Base-by-base conservation (phyloP, 1,140 invertebrate species). In the Anthonomus grandis region DNA sequence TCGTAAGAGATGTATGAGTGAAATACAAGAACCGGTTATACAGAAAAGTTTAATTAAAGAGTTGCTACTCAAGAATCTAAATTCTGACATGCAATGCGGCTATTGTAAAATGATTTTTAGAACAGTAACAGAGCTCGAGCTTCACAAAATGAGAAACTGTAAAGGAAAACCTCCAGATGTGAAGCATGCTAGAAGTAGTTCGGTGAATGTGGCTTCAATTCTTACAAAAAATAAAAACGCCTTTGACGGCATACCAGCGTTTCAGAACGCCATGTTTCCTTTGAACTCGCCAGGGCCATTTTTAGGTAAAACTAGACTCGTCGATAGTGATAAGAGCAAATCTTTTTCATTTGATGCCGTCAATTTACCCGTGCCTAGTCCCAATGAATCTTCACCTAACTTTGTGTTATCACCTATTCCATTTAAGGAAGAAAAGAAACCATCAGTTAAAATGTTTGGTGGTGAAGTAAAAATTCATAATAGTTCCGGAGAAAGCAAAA, bases 211-310 rank as follows among this genome's bases (percentile, higher is more conserved):
- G 0, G 72, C 72, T 10, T 72, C 71, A 1, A 72, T 74, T 22
- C 56, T 74, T 12, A 74, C 72, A 1, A 70, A 74, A 52, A 74
- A 74, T 38, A 73, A 73, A 36, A 71, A 73, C 44, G 68, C 70
- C 15, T 72, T 72, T 51, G 69, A 74, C 44, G 68, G 55, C 17
- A 71, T 71, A 10, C 70, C 72, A 0, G 66, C 67, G 39, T 60
- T 69, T 27, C 77, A 76, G 50, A 71, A 65, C 21, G 65, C 70
- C 3, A 52, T 76, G 9, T 78, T 80, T 53, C 78, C 86, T 0
- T 71, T 89, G 6, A 85, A 86, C 6, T 90, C 87, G 8, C 89
- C 88, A 0, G 89, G 89, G 0, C 88, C 90, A 0, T 74, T 90
- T 54, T 74, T 90, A 13, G 87, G 89, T 2, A 87, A 87, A 61